Percentiles rank a stretch among this genome's conserved stretches.
phyloP scores from a whole-genome alignment of 2,113 vertebrate species.

The Neolamprologus sp. region DNA sequence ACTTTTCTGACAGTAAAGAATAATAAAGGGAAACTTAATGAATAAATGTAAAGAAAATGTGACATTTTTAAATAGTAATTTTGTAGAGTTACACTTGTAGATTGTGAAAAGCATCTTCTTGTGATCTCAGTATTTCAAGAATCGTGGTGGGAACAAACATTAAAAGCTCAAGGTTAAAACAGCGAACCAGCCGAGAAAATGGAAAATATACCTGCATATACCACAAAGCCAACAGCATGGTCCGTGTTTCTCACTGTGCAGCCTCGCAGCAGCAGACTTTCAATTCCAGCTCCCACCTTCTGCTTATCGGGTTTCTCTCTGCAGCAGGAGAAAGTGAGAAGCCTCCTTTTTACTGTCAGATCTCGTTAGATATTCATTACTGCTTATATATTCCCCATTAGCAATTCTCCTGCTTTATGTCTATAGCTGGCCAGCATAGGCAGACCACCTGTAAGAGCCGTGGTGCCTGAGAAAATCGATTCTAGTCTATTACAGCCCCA shows the following conservation, averaged over 20 bases:
- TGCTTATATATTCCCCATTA: slow-evolving; percentile 34
- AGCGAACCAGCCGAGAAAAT: not conserved
- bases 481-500: slow-evolving; percentile 40
- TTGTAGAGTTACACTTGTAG: not conserved
- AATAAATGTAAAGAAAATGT: not conserved
- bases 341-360: slow-evolving; percentile 39
- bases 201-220: slow-evolving; percentile 83
- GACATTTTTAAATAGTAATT: not conserved
- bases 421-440: slow-evolving; percentile 9
- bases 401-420: slow-evolving; percentile 23
- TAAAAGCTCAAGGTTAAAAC: not conserved
- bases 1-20: not conserved
- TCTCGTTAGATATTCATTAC: slow-evolving; percentile 49
- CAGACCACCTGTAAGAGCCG: slow-evolving; percentile 22
- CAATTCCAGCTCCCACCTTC: slow-evolving; percentile 78
- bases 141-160: not conserved
- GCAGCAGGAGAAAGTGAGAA: slow-evolving; percentile 39
- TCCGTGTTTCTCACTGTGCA: slow-evolving; percentile 91
- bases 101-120: not conserved
- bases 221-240: slow-evolving; percentile 85
- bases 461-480: slow-evolving; percentile 51
- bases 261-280: slow-evolving; percentile 87
- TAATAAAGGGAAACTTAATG: not conserved
- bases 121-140: not conserved
- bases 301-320: slow-evolving; percentile 81